Evolutionary conservation across 2,797 vertebrate species (phyloP).

Genomic region (Etheostoma perlongum): DNA sequence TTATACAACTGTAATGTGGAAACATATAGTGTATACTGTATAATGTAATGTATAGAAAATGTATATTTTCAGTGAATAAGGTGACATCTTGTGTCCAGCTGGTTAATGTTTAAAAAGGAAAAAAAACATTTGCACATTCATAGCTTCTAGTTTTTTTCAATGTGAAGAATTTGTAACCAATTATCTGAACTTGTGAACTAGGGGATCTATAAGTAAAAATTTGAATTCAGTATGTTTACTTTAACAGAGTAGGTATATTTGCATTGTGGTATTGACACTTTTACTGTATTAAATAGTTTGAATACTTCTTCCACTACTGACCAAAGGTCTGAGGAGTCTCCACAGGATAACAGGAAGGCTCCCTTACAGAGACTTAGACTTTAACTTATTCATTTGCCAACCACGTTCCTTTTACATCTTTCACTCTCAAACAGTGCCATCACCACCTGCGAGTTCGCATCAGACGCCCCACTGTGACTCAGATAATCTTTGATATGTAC

Average conservation of each 20-base stretch:
- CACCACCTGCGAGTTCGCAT: not conserved
- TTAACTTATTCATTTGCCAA: not conserved
- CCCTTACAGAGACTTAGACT: conserved; percentile 27
- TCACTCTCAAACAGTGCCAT: conserved; percentile 1
- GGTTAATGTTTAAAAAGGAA: not conserved
- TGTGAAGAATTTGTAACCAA: not conserved
- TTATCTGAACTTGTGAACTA: not conserved
- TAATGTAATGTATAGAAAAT: too few species aligned
- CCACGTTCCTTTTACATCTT: not conserved
- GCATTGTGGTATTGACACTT: not conserved
- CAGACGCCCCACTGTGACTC: conserved; percentile 3
- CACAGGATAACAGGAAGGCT: not conserved
- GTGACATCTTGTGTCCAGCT: not conserved
- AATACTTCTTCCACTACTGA: not conserved
- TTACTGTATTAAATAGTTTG: not conserved
- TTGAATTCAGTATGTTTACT: not conserved
- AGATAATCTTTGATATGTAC: not conserved
- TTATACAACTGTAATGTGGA: too few species aligned
- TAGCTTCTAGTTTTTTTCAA: not conserved
- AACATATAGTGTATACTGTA: too few species aligned
- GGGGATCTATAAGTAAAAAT: not conserved
- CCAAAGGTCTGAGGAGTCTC: not conserved
- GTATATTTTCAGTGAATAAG: not conserved
- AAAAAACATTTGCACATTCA: not conserved
- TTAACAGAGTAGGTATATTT: not conserved